Percentiles rank a stretch among this genome's conserved stretches.
These are phyloP conservation scores for Neoniphon sammara DNA, from an alignment of 2,797 vertebrate species.

Conservation along the genomic window DNA sequence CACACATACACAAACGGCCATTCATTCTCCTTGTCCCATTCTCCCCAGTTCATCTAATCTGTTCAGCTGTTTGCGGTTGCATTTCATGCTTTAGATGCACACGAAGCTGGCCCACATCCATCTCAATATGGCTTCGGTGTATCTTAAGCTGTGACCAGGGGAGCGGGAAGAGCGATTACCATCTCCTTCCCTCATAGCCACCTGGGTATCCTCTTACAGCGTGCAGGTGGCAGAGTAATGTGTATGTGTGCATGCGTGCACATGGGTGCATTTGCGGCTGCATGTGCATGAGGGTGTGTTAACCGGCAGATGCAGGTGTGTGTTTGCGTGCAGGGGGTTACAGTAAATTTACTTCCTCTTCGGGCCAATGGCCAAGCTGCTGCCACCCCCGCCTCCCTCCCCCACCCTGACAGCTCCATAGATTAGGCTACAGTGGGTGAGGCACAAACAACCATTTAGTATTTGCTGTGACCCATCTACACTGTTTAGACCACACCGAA, in stretches of 20 bases:
- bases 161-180: slow-evolving; percentile 54
- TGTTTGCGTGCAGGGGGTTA: slow-evolving; percentile 30
- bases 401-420: slow-evolving; percentile 68
- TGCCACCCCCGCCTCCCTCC: slow-evolving; percentile 22
- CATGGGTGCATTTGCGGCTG: slow-evolving; percentile 33
- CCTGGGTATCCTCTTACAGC: slow-evolving; percentile 43
- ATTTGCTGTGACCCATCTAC: slow-evolving; percentile 46
- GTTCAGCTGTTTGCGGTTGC: slow-evolving; percentile 30
- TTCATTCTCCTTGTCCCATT: slow-evolving; percentile 1
- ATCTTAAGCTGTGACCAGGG: slow-evolving; percentile 61
- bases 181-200: slow-evolving; percentile 36
- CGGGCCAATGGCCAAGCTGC: slow-evolving; percentile 43
- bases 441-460: slow-evolving; percentile 58
- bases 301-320: background rate
- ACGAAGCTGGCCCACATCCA: slow-evolving; percentile 35
- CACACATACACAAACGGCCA: slow-evolving; percentile 12
- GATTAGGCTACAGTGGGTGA: slow-evolving; percentile 59
- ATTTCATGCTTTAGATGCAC: slow-evolving; percentile 29
- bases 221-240: slow-evolving; percentile 41
- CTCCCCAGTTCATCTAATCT: slow-evolving; percentile 23
- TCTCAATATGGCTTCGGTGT: slow-evolving; percentile 53
- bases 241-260: slow-evolving; percentile 26
- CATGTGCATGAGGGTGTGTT: background rate
- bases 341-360: slow-evolving; percentile 57
- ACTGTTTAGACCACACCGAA: slow-evolving; percentile 38